Conservation (phyloP, 2,797 vertebrate species). For the Centropyge bicolor region DNA sequence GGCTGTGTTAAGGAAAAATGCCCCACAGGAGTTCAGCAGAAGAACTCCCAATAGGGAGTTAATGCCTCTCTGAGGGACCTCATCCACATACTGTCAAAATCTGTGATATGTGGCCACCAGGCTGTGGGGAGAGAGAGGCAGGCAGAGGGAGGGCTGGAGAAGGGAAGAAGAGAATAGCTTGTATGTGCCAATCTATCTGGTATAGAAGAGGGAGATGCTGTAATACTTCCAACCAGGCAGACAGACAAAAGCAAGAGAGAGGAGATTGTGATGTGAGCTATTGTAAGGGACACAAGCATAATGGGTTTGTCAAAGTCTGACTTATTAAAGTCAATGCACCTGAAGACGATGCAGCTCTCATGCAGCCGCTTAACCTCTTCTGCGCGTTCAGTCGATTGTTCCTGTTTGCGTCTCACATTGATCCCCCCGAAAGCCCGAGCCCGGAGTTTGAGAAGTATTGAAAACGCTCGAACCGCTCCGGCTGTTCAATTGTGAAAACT, state of each 20-base stretch:
- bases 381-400: slow-evolving; percentile 61
- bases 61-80: slow-evolving; percentile 71
- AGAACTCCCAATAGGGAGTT: slow-evolving; percentile 67
- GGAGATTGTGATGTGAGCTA: slow-evolving; percentile 33
- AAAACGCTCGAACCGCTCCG: slow-evolving; percentile 25
- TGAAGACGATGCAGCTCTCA: slow-evolving; percentile 53
- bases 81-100: slow-evolving; percentile 69
- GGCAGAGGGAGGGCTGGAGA: neutral
- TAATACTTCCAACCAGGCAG: slow-evolving; percentile 24
- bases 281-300: slow-evolving; percentile 50
- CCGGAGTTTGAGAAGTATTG: slow-evolving; percentile 49
- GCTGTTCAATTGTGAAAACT: slow-evolving; percentile 48
- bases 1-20: slow-evolving; percentile 64
- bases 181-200: slow-evolving; percentile 22
- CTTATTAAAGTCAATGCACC: slow-evolving; percentile 63
- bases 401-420: slow-evolving; percentile 67
- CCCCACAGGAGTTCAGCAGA: slow-evolving; percentile 61
- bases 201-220: slow-evolving; percentile 41
- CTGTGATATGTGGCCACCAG: slow-evolving; percentile 64
- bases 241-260: slow-evolving; percentile 46
- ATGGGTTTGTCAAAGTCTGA: slow-evolving; percentile 71
- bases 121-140: slow-evolving; percentile 37
- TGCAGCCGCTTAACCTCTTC: slow-evolving; percentile 55
- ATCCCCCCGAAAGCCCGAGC: slow-evolving; percentile 51
- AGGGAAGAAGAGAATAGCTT: neutral